These are phyloP conservation scores for Chaitophorus viminalis DNA, from an alignment of 2,888 invertebrate species.

Conservation along the genomic window DNA sequence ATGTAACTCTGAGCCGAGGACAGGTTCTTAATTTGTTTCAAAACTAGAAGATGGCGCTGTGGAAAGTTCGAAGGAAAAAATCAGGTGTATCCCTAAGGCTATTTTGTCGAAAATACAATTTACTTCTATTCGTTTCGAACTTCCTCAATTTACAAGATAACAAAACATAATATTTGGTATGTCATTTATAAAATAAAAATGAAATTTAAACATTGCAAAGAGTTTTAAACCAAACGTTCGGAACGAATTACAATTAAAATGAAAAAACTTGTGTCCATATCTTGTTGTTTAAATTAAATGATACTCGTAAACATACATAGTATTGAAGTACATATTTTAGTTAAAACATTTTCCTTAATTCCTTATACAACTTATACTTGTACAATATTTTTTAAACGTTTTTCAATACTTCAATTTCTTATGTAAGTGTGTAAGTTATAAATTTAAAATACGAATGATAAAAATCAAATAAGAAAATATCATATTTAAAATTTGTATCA, in stretches of 20 bases:
- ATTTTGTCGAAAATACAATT: slow-evolving; percentile 22
- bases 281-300: no score
- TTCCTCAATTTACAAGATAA: slow-evolving; percentile 19
- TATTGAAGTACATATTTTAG: no score
- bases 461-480: no score
- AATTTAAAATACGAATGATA: no score
- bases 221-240: neutral
- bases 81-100: slow-evolving; percentile 17
- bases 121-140: neutral
- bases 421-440: no score
- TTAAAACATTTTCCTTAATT: no score
- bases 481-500: no score
- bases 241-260: neutral
- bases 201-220: neutral
- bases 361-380: no score
- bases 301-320: no score
- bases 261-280: neutral
- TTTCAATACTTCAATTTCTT: no score
- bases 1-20: slow-evolving; percentile 32
- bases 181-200: neutral
- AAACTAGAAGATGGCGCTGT: slow-evolving; percentile 34
- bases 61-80: slow-evolving; percentile 45
- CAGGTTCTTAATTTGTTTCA: slow-evolving; percentile 53
- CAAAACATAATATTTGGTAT: neutral
- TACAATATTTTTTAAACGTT: no score